A percentile compares a stretch with the other conserved stretches of the same genome.
Evolutionary conservation across 2,113 vertebrate genomes (phyloP).

Genomic region (Leptobrachium leishanense): DNA sequence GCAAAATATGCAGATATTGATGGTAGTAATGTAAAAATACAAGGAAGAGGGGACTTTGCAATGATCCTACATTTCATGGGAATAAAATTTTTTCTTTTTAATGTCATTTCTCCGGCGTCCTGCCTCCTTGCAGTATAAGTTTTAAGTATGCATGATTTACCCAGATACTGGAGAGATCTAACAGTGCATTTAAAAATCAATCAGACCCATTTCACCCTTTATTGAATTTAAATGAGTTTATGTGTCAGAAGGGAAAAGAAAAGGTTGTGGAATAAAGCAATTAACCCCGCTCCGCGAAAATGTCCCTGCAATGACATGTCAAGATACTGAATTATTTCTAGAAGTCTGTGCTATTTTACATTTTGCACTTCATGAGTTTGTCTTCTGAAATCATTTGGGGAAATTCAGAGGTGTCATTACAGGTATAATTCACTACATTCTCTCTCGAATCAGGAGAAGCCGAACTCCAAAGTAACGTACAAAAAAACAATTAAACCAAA

Average conservation of each 20-base stretch:
- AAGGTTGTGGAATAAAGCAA: constrained; percentile 3
- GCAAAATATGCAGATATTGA: too few relatives aligned
- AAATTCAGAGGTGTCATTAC: too few relatives aligned
- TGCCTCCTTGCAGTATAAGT: background rate
- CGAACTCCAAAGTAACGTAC: too few relatives aligned
- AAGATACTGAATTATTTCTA: too few relatives aligned
- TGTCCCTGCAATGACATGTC: background rate
- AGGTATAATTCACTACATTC: too few relatives aligned
- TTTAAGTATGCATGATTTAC: background rate
- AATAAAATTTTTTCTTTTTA: background rate
- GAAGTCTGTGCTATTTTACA: too few relatives aligned
- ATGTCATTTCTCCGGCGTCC: background rate
- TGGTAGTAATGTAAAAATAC: too few relatives aligned
- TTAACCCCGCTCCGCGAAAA: background rate
- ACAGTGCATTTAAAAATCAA: constrained; percentile 10
- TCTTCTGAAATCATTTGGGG: too few relatives aligned
- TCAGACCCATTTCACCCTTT: background rate
- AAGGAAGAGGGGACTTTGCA: background rate
- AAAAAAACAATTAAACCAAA: too few relatives aligned
- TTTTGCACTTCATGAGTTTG: too few relatives aligned
- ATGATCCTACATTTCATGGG: background rate
- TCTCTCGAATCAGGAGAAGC: too few relatives aligned
- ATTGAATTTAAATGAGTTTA: constrained; percentile 13
- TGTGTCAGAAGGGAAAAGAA: constrained; percentile 11
- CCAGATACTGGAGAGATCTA: background rate